Conservation (phyloP, 2,113 vertebrate species). For the Verasper variegatus region DNA sequence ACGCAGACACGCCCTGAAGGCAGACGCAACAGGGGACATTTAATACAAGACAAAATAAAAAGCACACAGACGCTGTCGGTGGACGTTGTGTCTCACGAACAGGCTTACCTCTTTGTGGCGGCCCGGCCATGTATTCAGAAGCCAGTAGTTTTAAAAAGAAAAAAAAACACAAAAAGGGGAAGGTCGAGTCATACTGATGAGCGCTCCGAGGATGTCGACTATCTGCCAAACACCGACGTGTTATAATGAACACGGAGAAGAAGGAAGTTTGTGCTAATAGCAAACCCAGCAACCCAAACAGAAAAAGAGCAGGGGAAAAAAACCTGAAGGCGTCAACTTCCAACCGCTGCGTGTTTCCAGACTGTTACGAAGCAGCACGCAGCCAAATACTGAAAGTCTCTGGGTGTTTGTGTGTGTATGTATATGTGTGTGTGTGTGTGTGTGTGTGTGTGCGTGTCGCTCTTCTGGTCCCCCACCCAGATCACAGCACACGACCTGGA, state of each 20-base stretch:
- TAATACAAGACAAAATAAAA: constrained; percentile 24
- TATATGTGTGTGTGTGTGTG: neutral
- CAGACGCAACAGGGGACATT: neutral
- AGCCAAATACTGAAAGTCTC: constrained; percentile 66
- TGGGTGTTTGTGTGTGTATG: constrained; percentile 13
- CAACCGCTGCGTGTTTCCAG: constrained; percentile 8
- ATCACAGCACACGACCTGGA: constrained; percentile 48
- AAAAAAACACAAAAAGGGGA: constrained; percentile 57
- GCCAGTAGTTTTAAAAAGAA: constrained; percentile 69
- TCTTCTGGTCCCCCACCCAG: constrained; percentile 32
- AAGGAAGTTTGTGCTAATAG: neutral
- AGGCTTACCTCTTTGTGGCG: constrained; percentile 70
- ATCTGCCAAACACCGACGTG: constrained; percentile 34
- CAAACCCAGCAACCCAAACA: neutral
- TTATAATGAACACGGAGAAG: constrained; percentile 22
- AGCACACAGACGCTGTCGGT: constrained; percentile 57
- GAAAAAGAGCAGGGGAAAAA: neutral
- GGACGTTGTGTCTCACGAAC: constrained; percentile 52
- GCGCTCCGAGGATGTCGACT: constrained; percentile 32
- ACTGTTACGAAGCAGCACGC: constrained; percentile 13
- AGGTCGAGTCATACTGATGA: constrained; percentile 31
- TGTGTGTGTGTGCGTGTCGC: neutral
- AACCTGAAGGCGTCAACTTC: constrained; percentile 30
- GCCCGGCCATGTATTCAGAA: constrained; percentile 47
- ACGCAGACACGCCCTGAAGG: constrained; percentile 65